phyloP scores from a whole-genome alignment of 2,797 vertebrate species.

The Alosa sapidissima region DNA sequence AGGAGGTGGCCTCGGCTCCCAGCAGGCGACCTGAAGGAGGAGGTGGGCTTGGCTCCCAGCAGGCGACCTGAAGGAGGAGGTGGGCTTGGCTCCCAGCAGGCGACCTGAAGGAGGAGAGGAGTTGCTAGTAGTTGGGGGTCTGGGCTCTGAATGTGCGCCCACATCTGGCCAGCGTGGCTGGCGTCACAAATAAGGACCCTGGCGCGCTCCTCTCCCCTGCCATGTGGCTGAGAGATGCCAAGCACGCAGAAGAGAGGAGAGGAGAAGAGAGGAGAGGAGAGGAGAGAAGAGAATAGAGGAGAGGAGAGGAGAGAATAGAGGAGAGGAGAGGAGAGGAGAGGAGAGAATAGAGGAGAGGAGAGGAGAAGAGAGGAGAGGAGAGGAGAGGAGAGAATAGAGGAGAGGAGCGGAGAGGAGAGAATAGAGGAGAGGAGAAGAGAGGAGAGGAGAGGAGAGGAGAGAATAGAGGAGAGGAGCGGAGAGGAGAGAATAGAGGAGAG shows the following conservation, averaged over 20 bases:
- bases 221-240: not conserved
- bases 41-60: not conserved
- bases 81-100: not conserved
- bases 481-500: no score
- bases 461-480: no score
- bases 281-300: no score
- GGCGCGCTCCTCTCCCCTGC: not conserved
- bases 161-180: not conserved
- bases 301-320: not conserved
- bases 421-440: no score
- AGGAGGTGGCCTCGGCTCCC: not conserved
- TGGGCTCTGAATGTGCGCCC: not conserved
- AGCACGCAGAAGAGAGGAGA: not conserved
- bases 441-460: no score
- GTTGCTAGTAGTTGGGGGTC: no score
- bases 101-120: not conserved
- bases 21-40: not conserved
- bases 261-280: slow-evolving; percentile 35
- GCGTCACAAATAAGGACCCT: not conserved
- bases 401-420: no score
- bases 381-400: no score
- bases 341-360: slow-evolving; percentile 37
- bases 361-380: no score
- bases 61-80: not conserved
- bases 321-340: slow-evolving; percentile 32